A percentile compares a stretch with the other conserved stretches of the same genome.
Evolutionary conservation across 2,797 vertebrate genomes (phyloP).

Genomic region (Mus spretus): DNA sequence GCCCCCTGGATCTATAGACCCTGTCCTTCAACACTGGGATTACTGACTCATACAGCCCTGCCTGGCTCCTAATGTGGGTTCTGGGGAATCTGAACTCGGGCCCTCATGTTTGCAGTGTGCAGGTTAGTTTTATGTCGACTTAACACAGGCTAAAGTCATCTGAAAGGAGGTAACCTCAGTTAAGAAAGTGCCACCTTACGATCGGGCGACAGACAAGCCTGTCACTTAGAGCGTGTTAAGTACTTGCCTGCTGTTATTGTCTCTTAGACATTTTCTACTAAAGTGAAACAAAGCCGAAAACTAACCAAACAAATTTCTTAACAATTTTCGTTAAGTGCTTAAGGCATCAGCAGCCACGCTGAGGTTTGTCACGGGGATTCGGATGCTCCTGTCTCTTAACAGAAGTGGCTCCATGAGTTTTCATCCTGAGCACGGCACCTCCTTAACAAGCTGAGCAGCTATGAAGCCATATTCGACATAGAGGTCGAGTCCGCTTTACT

Average conservation of each 20-base stretch:
- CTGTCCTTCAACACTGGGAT: background rate
- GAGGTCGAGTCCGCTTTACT: background rate
- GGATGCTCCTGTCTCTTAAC: no score
- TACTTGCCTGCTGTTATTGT: background rate
- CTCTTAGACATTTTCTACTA: background rate
- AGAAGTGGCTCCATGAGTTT: no score
- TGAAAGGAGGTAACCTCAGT: background rate
- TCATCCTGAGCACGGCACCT: rapidly evolving
- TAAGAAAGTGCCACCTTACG: background rate
- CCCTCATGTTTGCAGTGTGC: background rate
- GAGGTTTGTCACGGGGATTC: background rate
- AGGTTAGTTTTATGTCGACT: background rate
- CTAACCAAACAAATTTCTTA: background rate
- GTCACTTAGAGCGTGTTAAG: background rate
- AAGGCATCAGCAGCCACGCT: no score
- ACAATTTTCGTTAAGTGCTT: background rate
- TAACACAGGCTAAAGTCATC: background rate
- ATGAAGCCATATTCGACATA: background rate
- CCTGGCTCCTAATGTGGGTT: background rate
- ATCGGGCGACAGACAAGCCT: background rate
- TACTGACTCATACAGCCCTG: no score
- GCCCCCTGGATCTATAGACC: background rate
- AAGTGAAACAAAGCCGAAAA: background rate
- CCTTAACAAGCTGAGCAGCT: rapidly evolving
- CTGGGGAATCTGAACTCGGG: background rate